Conservation (phyloP, 30 jellyfish, hydroid and myxozoan genomes). For the Phacellophora camtschatica region DNA sequence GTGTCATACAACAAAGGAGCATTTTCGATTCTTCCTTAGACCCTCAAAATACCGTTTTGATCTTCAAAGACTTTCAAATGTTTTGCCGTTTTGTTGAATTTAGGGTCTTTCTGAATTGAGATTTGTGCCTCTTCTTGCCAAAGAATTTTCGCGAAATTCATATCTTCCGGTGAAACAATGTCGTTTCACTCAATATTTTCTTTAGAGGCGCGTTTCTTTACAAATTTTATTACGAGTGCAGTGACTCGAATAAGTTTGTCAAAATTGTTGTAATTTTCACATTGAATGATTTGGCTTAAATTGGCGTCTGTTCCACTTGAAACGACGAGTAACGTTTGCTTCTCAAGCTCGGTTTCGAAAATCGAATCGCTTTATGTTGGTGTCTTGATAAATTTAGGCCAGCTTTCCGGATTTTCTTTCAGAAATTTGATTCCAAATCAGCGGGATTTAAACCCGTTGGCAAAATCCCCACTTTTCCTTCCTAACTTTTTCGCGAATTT, state of each 20-base stretch:
- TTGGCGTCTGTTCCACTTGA: no score
- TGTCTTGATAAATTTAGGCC: no score
- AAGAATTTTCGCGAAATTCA: no score
- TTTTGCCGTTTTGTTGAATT: not conserved
- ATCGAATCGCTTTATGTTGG: no score
- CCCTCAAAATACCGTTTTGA: not conserved
- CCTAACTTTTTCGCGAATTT: not conserved
- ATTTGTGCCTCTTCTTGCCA: no score
- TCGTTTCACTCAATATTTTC: no score
- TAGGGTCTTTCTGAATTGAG: no score
- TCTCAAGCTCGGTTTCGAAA: no score
- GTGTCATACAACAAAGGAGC: conserved; percentile 28
- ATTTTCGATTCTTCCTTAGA: conserved; percentile 15
- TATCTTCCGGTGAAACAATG: no score
- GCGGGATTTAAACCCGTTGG: no score
- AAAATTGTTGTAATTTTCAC: conserved; percentile 19
- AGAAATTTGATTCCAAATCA: conserved; percentile 12
- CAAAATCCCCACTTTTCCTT: conserved; percentile 19
- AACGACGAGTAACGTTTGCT: no score
- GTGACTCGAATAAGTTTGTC: conserved; percentile 26
- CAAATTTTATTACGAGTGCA: not conserved
- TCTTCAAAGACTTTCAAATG: not conserved
- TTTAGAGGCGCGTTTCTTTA: not conserved
- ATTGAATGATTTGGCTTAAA: not conserved
- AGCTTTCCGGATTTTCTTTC: not conserved